phyloP scores from a whole-genome alignment of 2,888 invertebrate species.

The Drosophila anomelani region DNA sequence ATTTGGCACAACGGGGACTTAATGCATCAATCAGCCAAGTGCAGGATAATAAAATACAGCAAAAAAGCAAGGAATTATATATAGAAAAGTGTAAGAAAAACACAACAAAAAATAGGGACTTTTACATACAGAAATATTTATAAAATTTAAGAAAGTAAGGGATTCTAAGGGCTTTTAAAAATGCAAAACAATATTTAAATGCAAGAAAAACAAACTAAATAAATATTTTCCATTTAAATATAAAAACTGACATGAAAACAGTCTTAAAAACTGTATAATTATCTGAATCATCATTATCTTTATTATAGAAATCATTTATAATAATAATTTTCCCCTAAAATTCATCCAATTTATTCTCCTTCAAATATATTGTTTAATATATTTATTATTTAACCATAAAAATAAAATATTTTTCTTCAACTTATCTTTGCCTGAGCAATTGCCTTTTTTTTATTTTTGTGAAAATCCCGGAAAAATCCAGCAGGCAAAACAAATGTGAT shows the following conservation, averaged over 20 bases:
- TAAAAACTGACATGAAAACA: no score
- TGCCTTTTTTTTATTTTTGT: background rate
- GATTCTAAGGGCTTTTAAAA: background rate
- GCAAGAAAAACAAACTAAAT: background rate
- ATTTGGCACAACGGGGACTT: slow-evolving; percentile 6
- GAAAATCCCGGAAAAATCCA: background rate
- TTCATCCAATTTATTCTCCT: background rate
- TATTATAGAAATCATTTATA: background rate
- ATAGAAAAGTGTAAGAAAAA: background rate
- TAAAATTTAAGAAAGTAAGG: background rate
- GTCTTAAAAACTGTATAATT: no score
- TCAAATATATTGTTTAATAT: background rate
- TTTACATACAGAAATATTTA: background rate
- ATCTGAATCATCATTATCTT: no score
- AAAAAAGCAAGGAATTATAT: background rate
- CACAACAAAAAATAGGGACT: background rate
- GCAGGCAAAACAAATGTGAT: background rate
- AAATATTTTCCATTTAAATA: background rate
- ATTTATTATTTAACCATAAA: background rate
- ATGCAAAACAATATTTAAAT: background rate
- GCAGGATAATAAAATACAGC: slow-evolving; percentile 11
- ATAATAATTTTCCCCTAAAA: background rate
- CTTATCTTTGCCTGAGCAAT: no score
- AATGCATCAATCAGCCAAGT: slow-evolving; percentile 21
- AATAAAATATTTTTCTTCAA: background rate